A percentile compares a stretch with the other conserved stretches of the same genome.
phyloP scores from a whole-genome alignment of 2,113 vertebrate genomes.

The Marmota flaviventris region DNA sequence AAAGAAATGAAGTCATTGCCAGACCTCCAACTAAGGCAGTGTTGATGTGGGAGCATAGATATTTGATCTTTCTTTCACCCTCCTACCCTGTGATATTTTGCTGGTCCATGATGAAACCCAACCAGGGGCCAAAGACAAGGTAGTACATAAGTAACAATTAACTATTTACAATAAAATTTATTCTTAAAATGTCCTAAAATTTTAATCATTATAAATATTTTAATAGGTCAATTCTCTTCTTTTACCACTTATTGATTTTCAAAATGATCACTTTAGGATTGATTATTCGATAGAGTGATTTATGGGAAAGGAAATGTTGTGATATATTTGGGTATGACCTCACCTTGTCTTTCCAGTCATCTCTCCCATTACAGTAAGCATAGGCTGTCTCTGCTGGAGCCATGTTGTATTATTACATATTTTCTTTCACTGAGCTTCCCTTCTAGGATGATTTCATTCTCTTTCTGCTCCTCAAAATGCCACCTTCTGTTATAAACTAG shows the following conservation, averaged over 20 bases:
- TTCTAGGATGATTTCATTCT: background rate
- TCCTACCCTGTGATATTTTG: background rate
- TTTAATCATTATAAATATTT: background rate
- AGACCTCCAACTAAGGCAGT: background rate
- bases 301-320: background rate
- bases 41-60: background rate
- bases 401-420: background rate
- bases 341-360: background rate
- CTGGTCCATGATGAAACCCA: background rate
- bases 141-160: background rate
- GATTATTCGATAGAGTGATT: background rate
- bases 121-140: background rate
- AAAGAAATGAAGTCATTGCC: background rate
- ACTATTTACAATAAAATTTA: constrained; percentile 11
- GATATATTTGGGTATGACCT: background rate
- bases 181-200: constrained; percentile 37
- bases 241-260: constrained; percentile 2
- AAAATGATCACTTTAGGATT: background rate
- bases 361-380: background rate
- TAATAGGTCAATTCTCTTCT: background rate
- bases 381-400: background rate
- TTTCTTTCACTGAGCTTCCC: background rate
- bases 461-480: background rate
- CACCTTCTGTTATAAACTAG: background rate
- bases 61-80: background rate